Percentiles rank a stretch among this genome's conserved stretches.
These are phyloP conservation scores for Chloropsis cyanopogon DNA, from an alignment of 2,113 vertebrate species.

Conservation along the genomic window DNA sequence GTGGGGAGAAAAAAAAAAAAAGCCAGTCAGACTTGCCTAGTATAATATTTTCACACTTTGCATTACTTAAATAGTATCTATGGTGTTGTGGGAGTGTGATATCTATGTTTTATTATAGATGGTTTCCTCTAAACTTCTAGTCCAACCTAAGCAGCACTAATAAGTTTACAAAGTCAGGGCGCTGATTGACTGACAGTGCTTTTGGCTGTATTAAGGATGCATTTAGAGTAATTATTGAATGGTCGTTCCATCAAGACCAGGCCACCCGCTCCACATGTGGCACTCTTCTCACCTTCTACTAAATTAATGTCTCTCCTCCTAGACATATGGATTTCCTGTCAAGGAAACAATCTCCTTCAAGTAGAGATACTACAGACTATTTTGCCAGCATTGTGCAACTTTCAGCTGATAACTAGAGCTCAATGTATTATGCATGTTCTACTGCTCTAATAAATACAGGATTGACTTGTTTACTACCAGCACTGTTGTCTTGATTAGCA, in stretches of 20 bases:
- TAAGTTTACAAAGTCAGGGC: conserved; percentile 4
- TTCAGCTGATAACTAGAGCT: conserved; percentile 55
- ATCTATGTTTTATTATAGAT: too few relatives aligned
- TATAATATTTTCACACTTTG: background rate
- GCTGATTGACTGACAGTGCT: background rate
- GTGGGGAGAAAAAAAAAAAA: background rate
- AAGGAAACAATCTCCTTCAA: conserved; percentile 46
- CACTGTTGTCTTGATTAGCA: conserved; percentile 50
- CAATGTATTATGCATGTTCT: conserved; percentile 65
- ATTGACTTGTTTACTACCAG: conserved; percentile 70
- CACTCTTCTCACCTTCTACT: conserved; percentile 51
- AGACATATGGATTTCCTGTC: conserved; percentile 64
- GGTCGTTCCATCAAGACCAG: background rate
- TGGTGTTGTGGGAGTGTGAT: too few relatives aligned
- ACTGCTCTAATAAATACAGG: conserved; percentile 67
- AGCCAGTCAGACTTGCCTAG: background rate
- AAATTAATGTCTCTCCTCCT: conserved; percentile 48
- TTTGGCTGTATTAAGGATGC: conserved; percentile 7
- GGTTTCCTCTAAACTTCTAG: conserved; percentile 5
- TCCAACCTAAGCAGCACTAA: conserved; percentile 11
- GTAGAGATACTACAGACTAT: conserved; percentile 12
- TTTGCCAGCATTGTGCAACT: conserved; percentile 47
- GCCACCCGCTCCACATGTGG: background rate
- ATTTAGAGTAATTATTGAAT: conserved; percentile 52
- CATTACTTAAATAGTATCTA: background rate